Evolutionary conservation across 2,888 invertebrate species (phyloP), one percentile per base, ranked within the genome.

Genomic region (Clunio marinus): DNA sequence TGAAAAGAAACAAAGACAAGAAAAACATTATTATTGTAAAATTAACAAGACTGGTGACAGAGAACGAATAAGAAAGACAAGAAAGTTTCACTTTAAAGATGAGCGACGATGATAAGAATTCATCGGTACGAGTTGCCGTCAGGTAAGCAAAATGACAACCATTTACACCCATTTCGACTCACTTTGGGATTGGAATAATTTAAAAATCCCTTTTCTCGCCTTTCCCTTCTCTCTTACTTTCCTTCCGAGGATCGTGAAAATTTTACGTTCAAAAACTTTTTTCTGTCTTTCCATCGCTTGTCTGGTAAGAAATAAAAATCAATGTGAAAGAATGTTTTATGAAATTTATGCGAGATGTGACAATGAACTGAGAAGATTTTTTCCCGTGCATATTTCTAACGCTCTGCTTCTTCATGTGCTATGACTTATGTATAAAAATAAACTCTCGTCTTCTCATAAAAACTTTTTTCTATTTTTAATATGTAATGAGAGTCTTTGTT

Each of bases 71-170:
- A 41, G 15, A 41, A n/a, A n/a, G 15, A 41, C n/a, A 41, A 41
- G 41, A 59, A 59, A 7, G 35, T 22, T 57, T 57, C 35, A 20
- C 22, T 22, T 24, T 37, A 59, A 73, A 73, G 75, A 85, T 86
- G 85, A 80, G 84, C 71, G 83, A 83, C 72, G 84, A 85, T 73
- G 86, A 75, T 68, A 73, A 73, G 71, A 75, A 88, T 76, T 83
- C 84, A 74, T 83, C 85, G 73, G 87, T 87, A 65, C 83, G 86
- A 68, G 87, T 88, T 72, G 87, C 86, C 70, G 84, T 87, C 76
- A 84, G 87, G 87, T 87, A 76, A 80, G 77, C 32, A 15, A 20
- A 59, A 60, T 8, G 32, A 37, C 10, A 37, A 41, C 5, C 15
- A 24, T 60, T 41, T 20, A 20, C 51, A 51, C 51, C 22, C 3